phyloP scores from a whole-genome alignment of 1,140 invertebrate species.

The Colletes gigas region DNA sequence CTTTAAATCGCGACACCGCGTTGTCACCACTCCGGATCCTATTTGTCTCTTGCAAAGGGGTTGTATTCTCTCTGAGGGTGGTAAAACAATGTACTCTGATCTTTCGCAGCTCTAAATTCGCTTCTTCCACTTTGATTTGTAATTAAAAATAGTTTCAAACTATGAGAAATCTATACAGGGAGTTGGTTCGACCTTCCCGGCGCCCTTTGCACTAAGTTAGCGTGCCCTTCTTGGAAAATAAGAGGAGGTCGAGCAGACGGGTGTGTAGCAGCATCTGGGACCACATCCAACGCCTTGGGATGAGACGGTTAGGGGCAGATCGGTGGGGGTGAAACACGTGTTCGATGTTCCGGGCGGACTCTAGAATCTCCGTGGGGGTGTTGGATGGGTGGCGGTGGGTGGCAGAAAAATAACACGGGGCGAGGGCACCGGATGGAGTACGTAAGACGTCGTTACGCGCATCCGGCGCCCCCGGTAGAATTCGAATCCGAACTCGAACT shows the following conservation, averaged over 20 bases:
- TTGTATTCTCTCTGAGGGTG: too few species aligned
- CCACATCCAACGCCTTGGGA: slow-evolving; percentile 68
- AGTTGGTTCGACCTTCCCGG: neutral
- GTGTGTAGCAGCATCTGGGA: slow-evolving; percentile 77
- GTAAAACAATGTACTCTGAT: too few species aligned
- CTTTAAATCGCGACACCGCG: neutral
- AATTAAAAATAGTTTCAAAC: too few species aligned
- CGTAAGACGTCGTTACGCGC: slow-evolving; percentile 80
- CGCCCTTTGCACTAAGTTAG: slow-evolving; percentile 41
- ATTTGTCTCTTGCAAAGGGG: too few species aligned
- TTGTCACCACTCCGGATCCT: too few species aligned
- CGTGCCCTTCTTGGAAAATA: slow-evolving; percentile 57
- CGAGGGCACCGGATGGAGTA: slow-evolving; percentile 70
- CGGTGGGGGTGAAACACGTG: slow-evolving; percentile 80
- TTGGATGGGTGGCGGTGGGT: slow-evolving; percentile 50
- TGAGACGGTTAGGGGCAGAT: slow-evolving; percentile 70
- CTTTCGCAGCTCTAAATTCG: too few species aligned
- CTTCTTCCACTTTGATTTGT: too few species aligned
- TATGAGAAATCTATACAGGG: neutral
- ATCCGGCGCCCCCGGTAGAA: slow-evolving; percentile 73
- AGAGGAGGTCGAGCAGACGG: slow-evolving; percentile 65
- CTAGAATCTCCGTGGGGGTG: slow-evolving; percentile 50
- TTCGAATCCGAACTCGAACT: slow-evolving; percentile 67
- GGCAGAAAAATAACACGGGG: slow-evolving; percentile 76
- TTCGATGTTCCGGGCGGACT: slow-evolving; percentile 72